These are phyloP conservation scores for Luidia sarsii DNA, from an alignment of 53 echinoderm and acorn worm genomes.

Conservation along the genomic window DNA sequence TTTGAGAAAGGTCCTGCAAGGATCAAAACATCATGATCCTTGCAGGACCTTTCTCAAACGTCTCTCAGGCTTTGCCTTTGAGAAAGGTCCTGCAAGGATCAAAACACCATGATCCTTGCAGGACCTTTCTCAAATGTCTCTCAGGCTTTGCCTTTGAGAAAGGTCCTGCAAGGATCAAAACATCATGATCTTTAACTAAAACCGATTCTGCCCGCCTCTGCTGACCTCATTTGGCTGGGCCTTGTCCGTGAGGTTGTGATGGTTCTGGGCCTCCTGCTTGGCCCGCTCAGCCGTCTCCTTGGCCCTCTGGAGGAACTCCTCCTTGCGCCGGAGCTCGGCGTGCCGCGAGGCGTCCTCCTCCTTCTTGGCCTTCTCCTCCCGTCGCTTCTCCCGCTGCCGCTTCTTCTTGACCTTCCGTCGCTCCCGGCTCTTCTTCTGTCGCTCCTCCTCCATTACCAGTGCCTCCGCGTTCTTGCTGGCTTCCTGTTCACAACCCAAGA, in stretches of 20 bases:
- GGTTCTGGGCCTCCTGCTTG: slow-evolving; percentile 3
- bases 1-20: too few species aligned
- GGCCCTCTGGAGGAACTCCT: slow-evolving; percentile 45
- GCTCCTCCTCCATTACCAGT: slow-evolving; percentile 81
- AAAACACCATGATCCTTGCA: too few species aligned
- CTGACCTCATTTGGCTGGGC: not conserved
- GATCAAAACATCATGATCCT: too few species aligned
- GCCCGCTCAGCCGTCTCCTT: slow-evolving; percentile 52
- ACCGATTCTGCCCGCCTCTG: not conserved
- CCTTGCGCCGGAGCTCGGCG: slow-evolving; percentile 55
- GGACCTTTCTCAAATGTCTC: too few species aligned
- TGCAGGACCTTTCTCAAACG: too few species aligned
- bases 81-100: too few species aligned
- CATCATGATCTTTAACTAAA: slow-evolving; percentile 1
- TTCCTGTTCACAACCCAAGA: too few species aligned
- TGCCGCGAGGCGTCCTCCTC: slow-evolving; percentile 43
- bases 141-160: too few species aligned
- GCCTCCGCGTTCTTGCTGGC: slow-evolving; percentile 74
- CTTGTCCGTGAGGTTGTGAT: too few species aligned
- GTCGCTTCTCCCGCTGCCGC: slow-evolving; percentile 69
- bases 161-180: too few species aligned
- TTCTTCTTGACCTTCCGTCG: slow-evolving; percentile 79
- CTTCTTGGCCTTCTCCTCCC: slow-evolving; percentile 72
- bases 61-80: too few species aligned
- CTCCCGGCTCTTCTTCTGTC: slow-evolving; percentile 76